Evolutionary conservation across 1,140 invertebrate species (phyloP).

Genomic region (Drosophila sulfurigaster): DNA sequence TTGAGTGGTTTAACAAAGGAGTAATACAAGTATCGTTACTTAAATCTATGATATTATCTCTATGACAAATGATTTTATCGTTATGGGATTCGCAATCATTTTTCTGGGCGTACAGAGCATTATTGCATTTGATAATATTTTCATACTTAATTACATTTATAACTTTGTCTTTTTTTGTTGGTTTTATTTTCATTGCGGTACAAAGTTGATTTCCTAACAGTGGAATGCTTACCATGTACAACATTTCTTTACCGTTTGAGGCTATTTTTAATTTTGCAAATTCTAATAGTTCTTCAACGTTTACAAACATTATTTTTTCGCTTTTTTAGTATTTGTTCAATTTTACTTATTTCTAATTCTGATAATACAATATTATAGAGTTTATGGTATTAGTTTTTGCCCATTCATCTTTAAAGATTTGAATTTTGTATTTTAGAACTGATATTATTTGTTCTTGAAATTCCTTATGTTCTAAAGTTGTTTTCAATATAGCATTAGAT

Average conservation of each 20-base stretch:
- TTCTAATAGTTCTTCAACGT: conserved; percentile 23
- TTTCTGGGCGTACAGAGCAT: background rate
- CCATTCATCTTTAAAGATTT: conserved; percentile 26
- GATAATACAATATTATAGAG: conserved; percentile 22
- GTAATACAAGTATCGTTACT: background rate
- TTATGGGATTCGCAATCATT: conserved; percentile 15
- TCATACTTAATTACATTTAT: conserved; percentile 24
- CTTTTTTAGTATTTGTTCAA: background rate
- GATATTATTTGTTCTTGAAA: background rate
- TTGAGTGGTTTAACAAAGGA: background rate
- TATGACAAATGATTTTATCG: conserved; percentile 20
- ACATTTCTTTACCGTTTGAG: conserved; percentile 17
- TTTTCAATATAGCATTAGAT: background rate
- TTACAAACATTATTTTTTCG: no score
- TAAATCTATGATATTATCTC: conserved; percentile 14
- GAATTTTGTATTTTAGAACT: background rate
- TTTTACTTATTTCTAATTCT: conserved; percentile 9
- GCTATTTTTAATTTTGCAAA: conserved; percentile 31
- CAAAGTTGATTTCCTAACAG: conserved; percentile 1
- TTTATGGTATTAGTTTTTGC: background rate
- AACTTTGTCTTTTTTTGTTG: background rate
- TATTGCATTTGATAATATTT: conserved; percentile 15
- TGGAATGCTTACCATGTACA: conserved; percentile 9
- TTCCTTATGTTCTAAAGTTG: no score
- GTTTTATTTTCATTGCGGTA: background rate